Evolutionary conservation across 1,140 invertebrate genomes (phyloP), one percentile per base, ranked within the genome.

Genomic region (Drosophila sp.): DNA sequence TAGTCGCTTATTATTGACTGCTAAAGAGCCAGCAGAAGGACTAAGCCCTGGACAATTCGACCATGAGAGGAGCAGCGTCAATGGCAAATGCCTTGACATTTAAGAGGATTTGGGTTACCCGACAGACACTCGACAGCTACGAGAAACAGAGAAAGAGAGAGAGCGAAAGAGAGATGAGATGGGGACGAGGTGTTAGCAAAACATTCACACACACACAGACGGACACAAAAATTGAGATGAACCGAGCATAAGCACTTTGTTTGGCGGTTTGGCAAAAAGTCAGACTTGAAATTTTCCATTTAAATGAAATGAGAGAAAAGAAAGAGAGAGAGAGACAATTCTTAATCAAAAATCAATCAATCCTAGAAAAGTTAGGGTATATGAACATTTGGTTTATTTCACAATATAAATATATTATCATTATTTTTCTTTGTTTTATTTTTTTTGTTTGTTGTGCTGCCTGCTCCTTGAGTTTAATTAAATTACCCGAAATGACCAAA

Each of bases 1-100:
- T 23, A 23, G 56, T 70, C 41, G 69, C 72, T 64, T 72, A 78
- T 73, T 78, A 78, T 79, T 79, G 75, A 79, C 75, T 77, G 62
- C 75, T 72, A 78, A 78, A 72, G 75, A 77, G 73, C 57, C 67
- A 62, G 7, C 41, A 50, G 23, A 50, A 27, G 72, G 56, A 71
- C 69, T 78, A 78, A 78, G 74, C 74, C 56, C 62, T 47, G 60
- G 33, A 61, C 57, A 38, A 76, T 40, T 60, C 29, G 64, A n/a
- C 30, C 40, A 61, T 27, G 27, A 50, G 47, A 33, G 40, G 32
- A 63, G 70, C 70, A 58, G 72, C 68, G 44, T 50, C 23, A 47
- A 64, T 56, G 40, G 73, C 68, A 79, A 79, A 78, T 68, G 75
- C 70, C 64, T 65, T 41, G 75, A 66, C 75, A 78, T 79, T 78